Base-by-base conservation (phyloP, 2,888 invertebrate genomes). In the Antitype chi region DNA sequence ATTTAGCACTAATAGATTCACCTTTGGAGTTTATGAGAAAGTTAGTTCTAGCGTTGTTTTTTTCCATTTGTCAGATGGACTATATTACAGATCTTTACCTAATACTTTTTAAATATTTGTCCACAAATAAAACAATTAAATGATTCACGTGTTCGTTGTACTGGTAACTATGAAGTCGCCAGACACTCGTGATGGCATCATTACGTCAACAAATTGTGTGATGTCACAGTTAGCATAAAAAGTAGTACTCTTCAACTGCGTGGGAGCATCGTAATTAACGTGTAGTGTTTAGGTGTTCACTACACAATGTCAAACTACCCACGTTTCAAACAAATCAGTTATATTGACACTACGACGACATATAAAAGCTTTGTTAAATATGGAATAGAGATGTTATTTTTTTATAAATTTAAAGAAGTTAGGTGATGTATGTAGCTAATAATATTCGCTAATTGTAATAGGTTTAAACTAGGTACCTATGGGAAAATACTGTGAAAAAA, bases 261-360 rank as follows among this genome's bases (percentile, higher is more conserved):
- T 84, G 82, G 80, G 82, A 47, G 57, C 75, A 75, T 62, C 60
- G 32, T 62, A 75, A 78, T 67, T 71, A 74, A 47, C 73, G 73
- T 67, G 66, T 79, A 66, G 49, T 78, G 52, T 74, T 67, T 62
- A 62, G 23, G 60, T 38, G 78, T 69, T 70, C 9, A 47, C 63
- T 53, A 69, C 60, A 69, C 69, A 82, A 63, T 71, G 63, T 32
- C 43, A 53, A 74, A 72, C 75, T 66, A 83, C 71, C 70, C 71
- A 69, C 60, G 28, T 52, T 62, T 32, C 8, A 23, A 52, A 63
- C 57, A 75, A 60, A 74, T 78, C 9, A 7, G 8, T n/a, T n/a
- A n/a, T 60, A 52, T 23, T 47, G 32, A 62, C 59, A 60, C 20
- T 28, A 28, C 9, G 59, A 28, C 59, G 20, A 60, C 15, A 25